Base-by-base conservation (phyloP, 30 jellyfish, hydroid and myxozoan genomes). In the Phacellophora camtschatica region DNA sequence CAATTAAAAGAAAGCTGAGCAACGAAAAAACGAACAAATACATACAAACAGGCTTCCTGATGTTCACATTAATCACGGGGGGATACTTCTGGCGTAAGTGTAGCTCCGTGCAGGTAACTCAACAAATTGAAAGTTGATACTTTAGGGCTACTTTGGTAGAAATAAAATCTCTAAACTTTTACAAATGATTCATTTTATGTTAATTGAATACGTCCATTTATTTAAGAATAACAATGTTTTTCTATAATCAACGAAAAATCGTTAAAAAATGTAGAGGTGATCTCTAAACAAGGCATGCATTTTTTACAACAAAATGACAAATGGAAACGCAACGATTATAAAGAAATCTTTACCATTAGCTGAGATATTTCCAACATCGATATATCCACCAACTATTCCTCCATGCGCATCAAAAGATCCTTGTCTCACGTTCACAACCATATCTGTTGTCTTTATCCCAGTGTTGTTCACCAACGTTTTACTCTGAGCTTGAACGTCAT, bases 351-450 rank as follows among this genome's bases (percentile, higher is more conserved):
- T 71, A 92, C 98, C 98, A 65, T 55, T 54, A 2, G 95, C 95
- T 34, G 66, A 29, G 11, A 92, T 77, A 23, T 86, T 79, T 41
- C 81, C 84, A n/a, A 92, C 95, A 56, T 92, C 98, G 22, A 85
- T 66, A 63, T 68, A 84, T 3, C 98, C 96, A 15, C 98, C 98
- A 46, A 92, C 85, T 25, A 92, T 90, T 8, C 98, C 98, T 36
- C 98, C 98, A 57, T 84, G 98, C 18, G 98, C 96, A 80, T 92
- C 96, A 35, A 92, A 86, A 0, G 96, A 77, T 10, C 98, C 96
- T 59, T 84, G 98, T 12, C 98, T 56, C 16, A 92, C 96, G 9
- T 66, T 85, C 39, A 92, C 70, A 2, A 64, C 57, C 13, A 71
- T 39, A 23, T 67, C 64, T 27, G 80, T 67, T 39, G 95, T 30